These are phyloP conservation scores for Noctua fimbriata DNA, from an alignment of 2,888 invertebrate species.

Conservation along the genomic window DNA sequence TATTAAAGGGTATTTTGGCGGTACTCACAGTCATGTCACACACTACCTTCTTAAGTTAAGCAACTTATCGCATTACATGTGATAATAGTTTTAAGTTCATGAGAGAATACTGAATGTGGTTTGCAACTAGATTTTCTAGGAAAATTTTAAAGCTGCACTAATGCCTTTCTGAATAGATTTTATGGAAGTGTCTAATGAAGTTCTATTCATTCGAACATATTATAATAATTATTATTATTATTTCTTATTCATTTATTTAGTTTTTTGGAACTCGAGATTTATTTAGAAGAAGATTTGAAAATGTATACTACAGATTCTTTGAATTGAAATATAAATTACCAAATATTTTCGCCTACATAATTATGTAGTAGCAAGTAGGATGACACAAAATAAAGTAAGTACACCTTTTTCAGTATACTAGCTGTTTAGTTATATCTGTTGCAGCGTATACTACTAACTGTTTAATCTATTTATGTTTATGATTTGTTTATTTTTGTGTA, in stretches of 20 bases:
- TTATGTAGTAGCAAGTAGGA: background rate
- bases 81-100: slow-evolving; percentile 65
- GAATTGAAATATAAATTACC: background rate
- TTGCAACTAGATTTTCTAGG: slow-evolving; percentile 23
- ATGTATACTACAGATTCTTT: background rate
- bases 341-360: background rate
- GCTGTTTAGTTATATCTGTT: background rate
- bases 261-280: background rate
- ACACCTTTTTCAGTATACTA: background rate
- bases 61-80: slow-evolving; percentile 76
- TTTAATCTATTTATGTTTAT: too few relatives aligned
- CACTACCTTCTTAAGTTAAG: slow-evolving; percentile 77
- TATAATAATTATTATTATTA: too few relatives aligned
- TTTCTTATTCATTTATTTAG: too few relatives aligned
- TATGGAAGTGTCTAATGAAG: background rate
- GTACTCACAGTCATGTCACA: slow-evolving; percentile 78
- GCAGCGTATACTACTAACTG: too few relatives aligned
- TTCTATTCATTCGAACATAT: too few relatives aligned
- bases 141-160: slow-evolving; percentile 31
- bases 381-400: background rate
- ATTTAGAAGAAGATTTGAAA: background rate
- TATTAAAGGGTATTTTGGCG: slow-evolving; percentile 87
- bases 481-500: background rate
- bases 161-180: background rate
- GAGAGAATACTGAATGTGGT: slow-evolving; percentile 45